These are phyloP conservation scores for Drosophila diplacantha DNA, from an alignment of 2,888 invertebrate species.

Conservation along the genomic window DNA sequence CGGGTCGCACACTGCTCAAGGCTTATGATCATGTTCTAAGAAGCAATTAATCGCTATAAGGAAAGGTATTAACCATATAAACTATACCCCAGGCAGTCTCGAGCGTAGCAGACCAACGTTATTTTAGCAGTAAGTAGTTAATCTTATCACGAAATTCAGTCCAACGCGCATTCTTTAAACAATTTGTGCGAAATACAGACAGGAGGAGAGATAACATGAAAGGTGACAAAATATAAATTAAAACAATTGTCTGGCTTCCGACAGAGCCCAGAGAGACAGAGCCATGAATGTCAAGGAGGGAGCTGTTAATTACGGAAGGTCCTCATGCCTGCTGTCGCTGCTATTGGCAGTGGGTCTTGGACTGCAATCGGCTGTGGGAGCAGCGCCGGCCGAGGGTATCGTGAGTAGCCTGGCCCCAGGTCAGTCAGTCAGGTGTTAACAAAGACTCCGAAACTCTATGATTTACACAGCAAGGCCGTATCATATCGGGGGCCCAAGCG, in stretches of 20 bases:
- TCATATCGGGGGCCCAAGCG: slow-evolving; percentile 67
- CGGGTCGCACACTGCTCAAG: neutral
- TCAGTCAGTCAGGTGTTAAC: no score
- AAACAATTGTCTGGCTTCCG: slow-evolving; percentile 19
- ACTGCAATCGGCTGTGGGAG: neutral
- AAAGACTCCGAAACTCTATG: neutral
- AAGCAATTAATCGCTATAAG: neutral
- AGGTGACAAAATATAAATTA: slow-evolving; percentile 13
- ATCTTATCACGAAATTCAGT: slow-evolving; percentile 51
- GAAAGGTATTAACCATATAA: slow-evolving; percentile 1
- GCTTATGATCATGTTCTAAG: neutral
- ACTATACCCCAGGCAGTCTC: slow-evolving; percentile 6
- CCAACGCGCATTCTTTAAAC: slow-evolving; percentile 56
- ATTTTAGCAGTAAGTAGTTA: slow-evolving; percentile 45
- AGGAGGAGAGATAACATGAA: slow-evolving; percentile 16
- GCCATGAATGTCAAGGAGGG: slow-evolving; percentile 16
- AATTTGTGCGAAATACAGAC: slow-evolving; percentile 54
- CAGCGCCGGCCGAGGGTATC: neutral
- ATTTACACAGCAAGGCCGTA: slow-evolving; percentile 60
- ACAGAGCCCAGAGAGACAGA: slow-evolving; percentile 13
- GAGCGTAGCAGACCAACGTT: slow-evolving; percentile 6
- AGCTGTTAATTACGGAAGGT: neutral
- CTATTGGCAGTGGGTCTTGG: neutral
- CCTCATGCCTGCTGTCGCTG: neutral
- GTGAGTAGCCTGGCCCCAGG: neutral